These are phyloP conservation scores for Pseudomyrmex flavicornis DNA, from an alignment of 1,140 invertebrate species.

Conservation along the genomic window DNA sequence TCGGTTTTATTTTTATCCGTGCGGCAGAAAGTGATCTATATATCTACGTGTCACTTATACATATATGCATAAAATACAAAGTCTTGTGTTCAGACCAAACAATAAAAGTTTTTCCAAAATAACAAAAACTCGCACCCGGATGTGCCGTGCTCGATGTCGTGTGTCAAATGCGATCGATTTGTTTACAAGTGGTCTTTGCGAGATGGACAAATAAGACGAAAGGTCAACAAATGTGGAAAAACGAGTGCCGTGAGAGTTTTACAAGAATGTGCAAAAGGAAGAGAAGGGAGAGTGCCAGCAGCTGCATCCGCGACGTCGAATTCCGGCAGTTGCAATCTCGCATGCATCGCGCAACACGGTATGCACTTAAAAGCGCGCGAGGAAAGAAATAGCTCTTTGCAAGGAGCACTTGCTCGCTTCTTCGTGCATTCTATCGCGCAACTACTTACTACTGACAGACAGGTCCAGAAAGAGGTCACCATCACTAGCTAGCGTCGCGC, in stretches of 20 bases:
- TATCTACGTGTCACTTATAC: too few species aligned
- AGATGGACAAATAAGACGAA: too few species aligned
- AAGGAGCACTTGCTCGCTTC: slow-evolving; percentile 48
- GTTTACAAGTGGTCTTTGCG: too few species aligned
- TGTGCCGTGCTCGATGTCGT: too few species aligned
- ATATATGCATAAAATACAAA: too few species aligned
- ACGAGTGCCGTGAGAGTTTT: too few species aligned
- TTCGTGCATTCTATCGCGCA: slow-evolving; percentile 54
- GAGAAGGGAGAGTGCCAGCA: background rate
- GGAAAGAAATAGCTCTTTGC: slow-evolving; percentile 55
- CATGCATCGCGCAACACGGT: slow-evolving; percentile 11
- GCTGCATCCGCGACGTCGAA: background rate
- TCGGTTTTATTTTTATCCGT: background rate
- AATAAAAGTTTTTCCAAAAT: too few species aligned
- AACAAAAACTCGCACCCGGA: too few species aligned
- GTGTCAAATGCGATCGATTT: too few species aligned
- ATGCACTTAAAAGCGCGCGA: slow-evolving; percentile 17
- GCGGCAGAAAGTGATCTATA: background rate
- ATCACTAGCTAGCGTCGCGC: slow-evolving; percentile 42
- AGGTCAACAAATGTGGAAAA: too few species aligned
- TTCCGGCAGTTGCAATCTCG: slow-evolving; percentile 20
- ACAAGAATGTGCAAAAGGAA: too few species aligned
- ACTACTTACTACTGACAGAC: slow-evolving; percentile 42
- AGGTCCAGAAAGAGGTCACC: slow-evolving; percentile 54
- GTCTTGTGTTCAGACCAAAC: too few species aligned